Conservation (phyloP, 2,797 vertebrate genomes). For the Setipinna tenuifilis region DNA sequence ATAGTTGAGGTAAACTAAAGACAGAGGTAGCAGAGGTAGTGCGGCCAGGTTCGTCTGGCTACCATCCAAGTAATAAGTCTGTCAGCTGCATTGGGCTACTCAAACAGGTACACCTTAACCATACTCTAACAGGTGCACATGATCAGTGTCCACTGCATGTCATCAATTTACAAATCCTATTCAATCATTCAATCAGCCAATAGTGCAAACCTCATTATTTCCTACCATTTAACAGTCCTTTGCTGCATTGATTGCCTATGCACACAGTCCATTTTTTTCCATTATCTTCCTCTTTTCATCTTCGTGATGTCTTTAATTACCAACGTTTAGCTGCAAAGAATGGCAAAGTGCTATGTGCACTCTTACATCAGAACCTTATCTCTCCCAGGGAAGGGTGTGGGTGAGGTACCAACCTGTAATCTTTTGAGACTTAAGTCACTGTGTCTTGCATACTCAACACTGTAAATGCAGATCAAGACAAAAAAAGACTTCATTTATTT, state of each 20-base stretch:
- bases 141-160: no score
- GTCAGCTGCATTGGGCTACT: no score
- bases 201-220: no score
- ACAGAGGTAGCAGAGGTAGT: no score
- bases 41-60: no score
- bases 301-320: not conserved
- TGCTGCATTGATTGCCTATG: not conserved
- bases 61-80: no score
- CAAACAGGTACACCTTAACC: no score
- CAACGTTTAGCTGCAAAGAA: not conserved
- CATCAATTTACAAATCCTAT: no score
- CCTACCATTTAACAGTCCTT: no score
- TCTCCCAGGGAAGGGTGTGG: not conserved
- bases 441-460: not conserved
- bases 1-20: no score
- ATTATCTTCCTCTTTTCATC: not conserved
- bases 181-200: no score
- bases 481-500: not conserved
- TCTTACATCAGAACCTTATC: not conserved
- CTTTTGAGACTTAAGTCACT: not conserved
- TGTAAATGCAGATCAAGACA: not conserved
- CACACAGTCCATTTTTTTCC: not conserved
- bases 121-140: no score
- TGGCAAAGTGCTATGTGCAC: not conserved
- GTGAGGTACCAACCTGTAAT: not conserved